Evolutionary conservation across 2,888 invertebrate species (phyloP).

Genomic region (Dexiosoma caninum): DNA sequence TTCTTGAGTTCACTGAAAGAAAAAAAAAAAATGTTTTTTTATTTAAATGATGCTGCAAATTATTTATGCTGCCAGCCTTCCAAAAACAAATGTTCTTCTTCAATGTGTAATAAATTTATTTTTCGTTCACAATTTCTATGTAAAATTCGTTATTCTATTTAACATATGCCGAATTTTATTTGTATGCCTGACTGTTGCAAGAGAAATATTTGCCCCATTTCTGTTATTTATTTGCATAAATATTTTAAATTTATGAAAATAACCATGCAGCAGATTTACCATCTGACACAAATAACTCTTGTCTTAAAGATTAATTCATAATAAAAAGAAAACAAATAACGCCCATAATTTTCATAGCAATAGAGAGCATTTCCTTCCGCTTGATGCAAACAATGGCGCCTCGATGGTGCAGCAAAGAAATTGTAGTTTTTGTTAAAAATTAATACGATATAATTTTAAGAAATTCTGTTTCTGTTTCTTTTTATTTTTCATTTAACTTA

Average conservation of each 20-base stretch:
- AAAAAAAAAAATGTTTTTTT: too few species aligned
- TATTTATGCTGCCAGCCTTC: too few species aligned
- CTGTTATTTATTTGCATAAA: not conserved
- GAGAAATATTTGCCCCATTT: not conserved
- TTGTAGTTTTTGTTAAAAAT: not conserved
- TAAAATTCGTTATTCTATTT: too few species aligned
- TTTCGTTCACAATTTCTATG: too few species aligned
- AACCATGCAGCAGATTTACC: not conserved
- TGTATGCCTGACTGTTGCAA: not conserved
- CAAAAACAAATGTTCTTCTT: not conserved
- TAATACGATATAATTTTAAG: not conserved
- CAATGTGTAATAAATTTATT: too few species aligned
- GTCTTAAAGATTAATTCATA: not conserved
- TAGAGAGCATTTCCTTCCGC: not conserved
- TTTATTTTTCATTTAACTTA: not conserved
- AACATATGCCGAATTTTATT: not conserved
- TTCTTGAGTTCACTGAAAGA: too few species aligned
- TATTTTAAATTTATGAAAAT: not conserved
- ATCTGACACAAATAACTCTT: slow-evolving; percentile 2
- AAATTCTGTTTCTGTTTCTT: not conserved
- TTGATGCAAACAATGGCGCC: not conserved
- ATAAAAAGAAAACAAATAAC: not conserved
- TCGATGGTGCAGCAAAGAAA: not conserved
- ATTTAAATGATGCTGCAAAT: too few species aligned
- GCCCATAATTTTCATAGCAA: not conserved